Conservation (phyloP, 2,888 invertebrate genomes). For the Sinhomidia bicolor region DNA sequence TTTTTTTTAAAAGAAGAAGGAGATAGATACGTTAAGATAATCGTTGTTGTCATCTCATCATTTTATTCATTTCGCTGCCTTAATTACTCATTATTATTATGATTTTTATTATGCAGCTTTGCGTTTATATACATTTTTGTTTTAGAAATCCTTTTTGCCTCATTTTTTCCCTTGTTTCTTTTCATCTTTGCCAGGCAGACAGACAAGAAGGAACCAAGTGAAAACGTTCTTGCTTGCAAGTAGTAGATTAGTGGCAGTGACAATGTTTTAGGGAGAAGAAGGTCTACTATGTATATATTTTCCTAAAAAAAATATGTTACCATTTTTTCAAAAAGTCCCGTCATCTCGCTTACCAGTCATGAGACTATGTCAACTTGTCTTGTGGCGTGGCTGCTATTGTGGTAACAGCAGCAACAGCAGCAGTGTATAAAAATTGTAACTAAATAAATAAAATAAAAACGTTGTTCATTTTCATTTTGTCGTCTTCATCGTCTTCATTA, state of each 20-base stretch:
- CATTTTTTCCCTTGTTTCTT: neutral
- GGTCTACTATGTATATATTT: too few species aligned
- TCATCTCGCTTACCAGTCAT: neutral
- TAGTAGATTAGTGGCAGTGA: neutral
- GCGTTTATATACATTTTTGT: neutral
- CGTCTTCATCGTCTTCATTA: slow-evolving; percentile 1
- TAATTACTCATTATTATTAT: slow-evolving; percentile 37
- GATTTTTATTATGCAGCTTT: slow-evolving; percentile 1
- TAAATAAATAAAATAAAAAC: neutral
- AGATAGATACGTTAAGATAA: neutral
- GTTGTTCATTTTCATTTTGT: neutral
- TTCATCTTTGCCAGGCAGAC: neutral
- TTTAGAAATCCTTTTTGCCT: neutral
- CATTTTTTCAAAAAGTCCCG: neutral
- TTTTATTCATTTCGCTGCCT: slow-evolving; percentile 22
- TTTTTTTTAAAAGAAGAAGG: slow-evolving; percentile 4
- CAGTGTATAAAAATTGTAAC: neutral
- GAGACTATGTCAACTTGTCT: neutral
- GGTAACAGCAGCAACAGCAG: neutral
- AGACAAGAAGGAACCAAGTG: slow-evolving; percentile 36
- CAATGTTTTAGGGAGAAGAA: neutral
- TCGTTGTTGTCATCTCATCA: too few species aligned
- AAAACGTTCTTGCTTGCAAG: slow-evolving; percentile 25
- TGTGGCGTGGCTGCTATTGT: neutral
- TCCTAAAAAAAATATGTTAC: too few species aligned